phyloP scores from a whole-genome alignment of 2,888 invertebrate genomes.

The Drosophila vallismaia region DNA sequence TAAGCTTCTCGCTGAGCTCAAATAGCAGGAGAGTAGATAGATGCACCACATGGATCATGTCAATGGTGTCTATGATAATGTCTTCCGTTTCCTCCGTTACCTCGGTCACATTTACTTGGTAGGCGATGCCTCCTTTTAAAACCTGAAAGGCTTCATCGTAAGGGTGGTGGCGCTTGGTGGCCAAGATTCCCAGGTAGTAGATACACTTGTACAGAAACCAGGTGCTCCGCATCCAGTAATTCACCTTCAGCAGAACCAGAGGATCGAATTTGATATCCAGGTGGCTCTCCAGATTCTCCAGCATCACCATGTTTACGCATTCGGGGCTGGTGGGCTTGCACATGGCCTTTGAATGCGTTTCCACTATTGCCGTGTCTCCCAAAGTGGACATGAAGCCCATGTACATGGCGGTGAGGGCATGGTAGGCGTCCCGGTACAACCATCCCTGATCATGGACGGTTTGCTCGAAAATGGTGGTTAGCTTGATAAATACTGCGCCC shows the following conservation, averaged over 20 bases:
- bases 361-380: background rate
- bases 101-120: slow-evolving; percentile 33
- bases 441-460: background rate
- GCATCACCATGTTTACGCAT: slow-evolving; percentile 8
- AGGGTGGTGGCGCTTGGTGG: slow-evolving; percentile 11
- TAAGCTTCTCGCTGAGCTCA: slow-evolving; percentile 1
- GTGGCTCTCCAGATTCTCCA: background rate
- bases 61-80: background rate
- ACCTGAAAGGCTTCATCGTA: slow-evolving; percentile 4
- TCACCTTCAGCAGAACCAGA: background rate
- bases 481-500: slow-evolving; percentile 4
- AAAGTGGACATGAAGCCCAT: slow-evolving; percentile 17
- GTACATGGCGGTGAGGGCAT: slow-evolving; percentile 15
- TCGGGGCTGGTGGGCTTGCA: slow-evolving; percentile 11
- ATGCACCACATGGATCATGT: background rate
- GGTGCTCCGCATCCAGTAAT: slow-evolving; percentile 29
- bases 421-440: slow-evolving; percentile 25
- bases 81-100: background rate
- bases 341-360: slow-evolving; percentile 29
- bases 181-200: slow-evolving; percentile 35
- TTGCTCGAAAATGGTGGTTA: background rate
- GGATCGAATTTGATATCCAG: slow-evolving; percentile 12
- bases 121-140: slow-evolving; percentile 7
- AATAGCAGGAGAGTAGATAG: slow-evolving; percentile 8
- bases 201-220: slow-evolving; percentile 31